These are phyloP conservation scores for Eulemur coronatus DNA, from an alignment of 2,797 vertebrate genomes.

Conservation along the genomic window DNA sequence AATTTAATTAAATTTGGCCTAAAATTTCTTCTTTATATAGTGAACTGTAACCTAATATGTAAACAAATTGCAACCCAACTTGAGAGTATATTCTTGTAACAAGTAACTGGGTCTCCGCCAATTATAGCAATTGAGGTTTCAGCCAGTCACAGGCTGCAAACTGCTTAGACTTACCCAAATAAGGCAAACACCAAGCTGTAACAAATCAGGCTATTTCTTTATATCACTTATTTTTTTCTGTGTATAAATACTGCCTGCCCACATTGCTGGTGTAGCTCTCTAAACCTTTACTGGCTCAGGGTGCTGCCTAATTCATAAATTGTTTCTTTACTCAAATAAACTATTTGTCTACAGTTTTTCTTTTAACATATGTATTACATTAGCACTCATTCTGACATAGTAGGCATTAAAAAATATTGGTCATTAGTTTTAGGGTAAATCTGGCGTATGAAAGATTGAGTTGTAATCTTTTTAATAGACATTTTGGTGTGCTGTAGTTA, in stretches of 20 bases:
- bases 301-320: neutral
- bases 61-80: neutral
- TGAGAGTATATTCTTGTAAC: neutral
- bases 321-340: neutral
- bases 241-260: neutral
- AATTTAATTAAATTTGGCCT: neutral
- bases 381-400: neutral
- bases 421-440: neutral
- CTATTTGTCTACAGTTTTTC: neutral
- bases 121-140: neutral
- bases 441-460: neutral
- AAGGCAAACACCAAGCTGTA: neutral
- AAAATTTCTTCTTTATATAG: neutral
- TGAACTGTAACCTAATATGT: neutral
- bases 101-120: neutral
- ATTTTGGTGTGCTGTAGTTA: neutral
- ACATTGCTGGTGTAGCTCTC: neutral
- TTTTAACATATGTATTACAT: neutral
- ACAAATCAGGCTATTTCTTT: neutral
- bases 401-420: neutral
- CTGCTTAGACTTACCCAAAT: neutral
- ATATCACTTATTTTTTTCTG: neutral
- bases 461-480: neutral
- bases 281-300: neutral
- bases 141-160: neutral